phyloP scores from a whole-genome alignment of 2,797 vertebrate species.

The Anguilla pacifica region DNA sequence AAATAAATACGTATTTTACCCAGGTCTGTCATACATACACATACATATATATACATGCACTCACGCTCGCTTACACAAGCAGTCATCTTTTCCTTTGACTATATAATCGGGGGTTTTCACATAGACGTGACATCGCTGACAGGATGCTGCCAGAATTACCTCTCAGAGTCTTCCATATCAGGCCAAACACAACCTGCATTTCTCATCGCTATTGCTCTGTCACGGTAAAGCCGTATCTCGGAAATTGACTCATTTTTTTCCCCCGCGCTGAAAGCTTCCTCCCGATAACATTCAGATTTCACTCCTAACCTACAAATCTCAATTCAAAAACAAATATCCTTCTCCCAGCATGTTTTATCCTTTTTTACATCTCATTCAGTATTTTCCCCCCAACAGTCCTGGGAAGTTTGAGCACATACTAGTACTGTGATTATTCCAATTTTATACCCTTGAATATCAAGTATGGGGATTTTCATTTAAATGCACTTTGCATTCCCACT shows the following conservation, averaged over 20 bases:
- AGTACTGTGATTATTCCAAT: background rate
- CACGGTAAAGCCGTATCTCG: background rate
- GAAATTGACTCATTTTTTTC: background rate
- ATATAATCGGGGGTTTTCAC: background rate
- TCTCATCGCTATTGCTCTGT: background rate
- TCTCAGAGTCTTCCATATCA: background rate
- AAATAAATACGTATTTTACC: no score
- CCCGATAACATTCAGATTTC: background rate
- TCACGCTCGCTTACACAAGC: background rate
- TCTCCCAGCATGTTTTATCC: background rate
- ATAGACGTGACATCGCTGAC: background rate
- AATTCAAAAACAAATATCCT: constrained; percentile 7
- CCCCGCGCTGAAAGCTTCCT: background rate
- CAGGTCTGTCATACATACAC: no score
- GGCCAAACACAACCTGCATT: background rate
- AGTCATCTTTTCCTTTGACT: background rate
- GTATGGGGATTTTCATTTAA: background rate
- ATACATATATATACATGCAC: background rate
- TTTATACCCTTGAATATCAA: constrained; percentile 4
- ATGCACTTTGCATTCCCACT: background rate
- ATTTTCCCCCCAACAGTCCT: background rate
- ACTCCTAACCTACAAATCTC: background rate
- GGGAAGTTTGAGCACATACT: background rate
- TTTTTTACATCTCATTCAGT: constrained; percentile 15
- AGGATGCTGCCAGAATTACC: background rate